Conservation (phyloP, 2,113 vertebrate genomes). For the Tychaedon coryphoeus region DNA sequence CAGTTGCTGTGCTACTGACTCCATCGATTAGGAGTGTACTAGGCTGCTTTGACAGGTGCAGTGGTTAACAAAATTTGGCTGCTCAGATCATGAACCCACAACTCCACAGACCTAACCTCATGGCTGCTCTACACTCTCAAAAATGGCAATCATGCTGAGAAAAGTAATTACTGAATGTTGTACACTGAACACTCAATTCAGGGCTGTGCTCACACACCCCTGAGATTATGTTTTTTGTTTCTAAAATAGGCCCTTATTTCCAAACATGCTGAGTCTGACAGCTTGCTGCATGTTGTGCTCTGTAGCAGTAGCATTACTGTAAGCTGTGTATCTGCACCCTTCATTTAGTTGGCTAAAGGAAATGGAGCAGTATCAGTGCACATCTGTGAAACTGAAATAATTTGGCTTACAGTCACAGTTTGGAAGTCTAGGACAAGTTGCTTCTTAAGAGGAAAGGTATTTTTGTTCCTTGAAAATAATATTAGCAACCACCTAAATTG, state of each 20-base stretch:
- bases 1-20: not conserved
- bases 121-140: not conserved
- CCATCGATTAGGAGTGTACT: rapidly evolving
- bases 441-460: not conserved
- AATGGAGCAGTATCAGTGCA: not conserved
- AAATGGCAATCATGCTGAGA: not conserved
- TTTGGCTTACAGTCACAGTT: rapidly evolving
- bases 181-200: not conserved
- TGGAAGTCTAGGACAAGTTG: not conserved
- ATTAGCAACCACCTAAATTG: not conserved
- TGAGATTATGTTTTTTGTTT: not conserved
- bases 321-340: not conserved
- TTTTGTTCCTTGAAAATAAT: not conserved
- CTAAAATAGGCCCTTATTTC: not conserved
- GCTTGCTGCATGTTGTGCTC: not conserved
- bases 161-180: not conserved
- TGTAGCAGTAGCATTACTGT: rapidly evolving
- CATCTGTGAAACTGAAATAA: not conserved
- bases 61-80: not conserved
- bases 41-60: not conserved
- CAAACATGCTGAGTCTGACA: not conserved
- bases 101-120: not conserved
- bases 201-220: not conserved
- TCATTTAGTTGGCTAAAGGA: not conserved
- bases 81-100: not conserved